Evolutionary conservation across 2,113 vertebrate species (phyloP).

Genomic region (Otus sunia): DNA sequence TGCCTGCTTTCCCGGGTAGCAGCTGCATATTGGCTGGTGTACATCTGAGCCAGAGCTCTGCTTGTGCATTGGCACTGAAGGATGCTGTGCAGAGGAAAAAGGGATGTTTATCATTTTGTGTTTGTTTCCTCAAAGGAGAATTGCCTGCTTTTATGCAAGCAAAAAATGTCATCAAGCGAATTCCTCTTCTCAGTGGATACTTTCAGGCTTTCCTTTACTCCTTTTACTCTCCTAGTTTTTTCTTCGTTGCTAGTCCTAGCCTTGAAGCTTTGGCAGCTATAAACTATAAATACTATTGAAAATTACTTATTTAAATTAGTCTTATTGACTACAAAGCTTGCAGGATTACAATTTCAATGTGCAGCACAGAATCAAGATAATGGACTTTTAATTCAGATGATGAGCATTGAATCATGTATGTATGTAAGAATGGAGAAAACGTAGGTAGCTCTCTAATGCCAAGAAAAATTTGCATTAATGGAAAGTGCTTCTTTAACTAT

Average conservation of each 20-base stretch:
- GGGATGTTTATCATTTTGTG: neutral
- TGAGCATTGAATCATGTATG: neutral
- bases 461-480: constrained; percentile 13
- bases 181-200: neutral
- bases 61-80: neutral
- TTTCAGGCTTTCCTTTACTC: neutral
- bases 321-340: neutral
- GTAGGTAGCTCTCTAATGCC: neutral
- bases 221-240: neutral
- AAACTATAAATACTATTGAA: neutral
- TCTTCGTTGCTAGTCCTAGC: neutral
- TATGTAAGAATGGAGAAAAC: neutral
- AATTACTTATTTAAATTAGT: neutral
- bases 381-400: constrained; percentile 33
- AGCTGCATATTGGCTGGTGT: neutral
- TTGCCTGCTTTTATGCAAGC: neutral
- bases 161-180: neutral
- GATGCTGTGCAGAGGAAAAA: neutral
- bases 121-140: neutral
- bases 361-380: neutral
- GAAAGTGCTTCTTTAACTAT: neutral
- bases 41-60: neutral
- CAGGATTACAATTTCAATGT: neutral
- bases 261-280: neutral
- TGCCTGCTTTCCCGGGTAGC: neutral